A percentile compares a stretch with the other conserved stretches of the same genome.
Evolutionary conservation across 2,797 vertebrate genomes (phyloP).

Genomic region (Xerus rutilus): DNA sequence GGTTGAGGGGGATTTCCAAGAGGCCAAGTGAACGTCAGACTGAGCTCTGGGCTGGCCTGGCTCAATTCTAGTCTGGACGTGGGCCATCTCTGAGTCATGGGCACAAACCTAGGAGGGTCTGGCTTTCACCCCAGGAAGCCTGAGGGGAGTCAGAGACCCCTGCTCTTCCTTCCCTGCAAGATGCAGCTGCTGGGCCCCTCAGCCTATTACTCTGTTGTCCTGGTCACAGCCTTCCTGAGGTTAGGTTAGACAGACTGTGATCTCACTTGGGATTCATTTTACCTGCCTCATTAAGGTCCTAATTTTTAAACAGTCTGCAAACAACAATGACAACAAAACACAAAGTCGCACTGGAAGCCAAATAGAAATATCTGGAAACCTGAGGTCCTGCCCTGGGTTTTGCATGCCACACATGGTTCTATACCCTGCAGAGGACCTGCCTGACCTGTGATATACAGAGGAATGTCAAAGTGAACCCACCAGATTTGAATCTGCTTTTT

Average conservation of each 20-base stretch:
- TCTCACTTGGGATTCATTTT: not conserved
- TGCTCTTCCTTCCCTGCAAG: rapidly evolving
- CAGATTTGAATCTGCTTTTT: not conserved
- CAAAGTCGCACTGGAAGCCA: not conserved
- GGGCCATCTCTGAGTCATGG: not conserved
- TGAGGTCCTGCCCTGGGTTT: not conserved
- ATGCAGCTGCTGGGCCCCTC: not conserved
- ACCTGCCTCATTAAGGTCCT: slow-evolving; percentile 39
- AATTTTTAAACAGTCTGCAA: slow-evolving; percentile 50
- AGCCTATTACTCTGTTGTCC: not conserved
- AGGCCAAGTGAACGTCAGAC: not conserved
- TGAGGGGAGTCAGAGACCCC: not conserved
- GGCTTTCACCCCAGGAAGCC: not conserved
- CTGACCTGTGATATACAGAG: not conserved
- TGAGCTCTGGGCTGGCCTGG: not conserved
- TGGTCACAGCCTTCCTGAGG: not conserved
- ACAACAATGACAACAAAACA: not conserved
- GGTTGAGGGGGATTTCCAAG: not conserved
- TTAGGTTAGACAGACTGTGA: not conserved
- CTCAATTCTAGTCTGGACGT: not conserved
- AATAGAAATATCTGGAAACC: slow-evolving; percentile 49
- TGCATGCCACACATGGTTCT: not conserved
- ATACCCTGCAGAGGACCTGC: not conserved
- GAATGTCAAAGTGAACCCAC: not conserved
- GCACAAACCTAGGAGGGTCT: not conserved